Evolutionary conservation across 53 echinoderm and acorn worm species (phyloP).

Genomic region (Glandiceps talaboti): DNA sequence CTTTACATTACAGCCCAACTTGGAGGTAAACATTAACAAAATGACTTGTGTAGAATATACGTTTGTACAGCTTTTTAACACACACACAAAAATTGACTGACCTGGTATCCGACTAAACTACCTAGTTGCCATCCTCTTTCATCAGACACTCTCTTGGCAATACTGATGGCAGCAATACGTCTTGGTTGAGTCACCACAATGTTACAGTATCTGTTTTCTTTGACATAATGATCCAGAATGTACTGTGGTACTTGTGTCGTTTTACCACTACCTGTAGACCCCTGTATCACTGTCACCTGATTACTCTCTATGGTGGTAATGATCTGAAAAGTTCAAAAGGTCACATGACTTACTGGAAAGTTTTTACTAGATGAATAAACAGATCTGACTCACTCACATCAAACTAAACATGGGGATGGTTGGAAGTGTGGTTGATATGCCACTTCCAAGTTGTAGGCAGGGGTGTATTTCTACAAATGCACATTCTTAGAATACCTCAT

Average conservation of each 20-base stretch:
- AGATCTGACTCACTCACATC: too few relatives aligned
- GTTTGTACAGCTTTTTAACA: too few relatives aligned
- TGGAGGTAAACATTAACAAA: too few relatives aligned
- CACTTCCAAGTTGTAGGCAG: too few relatives aligned
- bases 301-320: constrained; percentile 79
- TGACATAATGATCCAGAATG: constrained; percentile 73
- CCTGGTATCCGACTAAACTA: constrained; percentile 87
- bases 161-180: constrained; percentile 85
- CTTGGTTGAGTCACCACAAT: constrained; percentile 95
- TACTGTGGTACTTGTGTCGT: constrained; percentile 95
- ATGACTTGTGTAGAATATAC: too few relatives aligned
- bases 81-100: constrained; percentile 25
- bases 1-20: too few relatives aligned
- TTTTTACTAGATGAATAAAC: too few relatives aligned
- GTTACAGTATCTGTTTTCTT: constrained; percentile 67
- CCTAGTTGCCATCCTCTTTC: constrained; percentile 93
- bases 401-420: too few relatives aligned
- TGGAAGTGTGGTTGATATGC: too few relatives aligned
- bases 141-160: constrained; percentile 75
- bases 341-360: too few relatives aligned
- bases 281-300: constrained; percentile 84
- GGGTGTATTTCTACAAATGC: too few relatives aligned
- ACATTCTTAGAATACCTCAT: too few relatives aligned
- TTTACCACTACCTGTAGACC: constrained; percentile 86
- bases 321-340: constrained; percentile 27